Evolutionary conservation across 2,797 vertebrate genomes (phyloP).

Genomic region (Hipposideros larvatus): DNA sequence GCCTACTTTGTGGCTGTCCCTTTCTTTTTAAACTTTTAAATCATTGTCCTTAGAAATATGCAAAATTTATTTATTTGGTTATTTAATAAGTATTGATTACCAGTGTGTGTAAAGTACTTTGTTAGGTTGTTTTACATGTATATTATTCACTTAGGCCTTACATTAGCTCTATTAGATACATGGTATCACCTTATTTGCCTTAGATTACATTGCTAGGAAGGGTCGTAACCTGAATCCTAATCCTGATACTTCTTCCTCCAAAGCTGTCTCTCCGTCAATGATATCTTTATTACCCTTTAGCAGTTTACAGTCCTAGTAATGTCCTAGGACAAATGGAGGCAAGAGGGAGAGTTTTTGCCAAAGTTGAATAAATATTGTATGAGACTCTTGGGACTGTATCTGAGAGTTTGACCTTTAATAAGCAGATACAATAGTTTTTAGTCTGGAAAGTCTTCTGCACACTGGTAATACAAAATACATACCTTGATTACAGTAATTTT

Average conservation of each 20-base stretch:
- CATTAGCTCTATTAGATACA: not conserved
- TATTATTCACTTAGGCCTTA: conserved; percentile 31
- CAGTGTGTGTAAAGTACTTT: not conserved
- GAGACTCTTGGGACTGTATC: not conserved
- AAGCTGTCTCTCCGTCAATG: not conserved
- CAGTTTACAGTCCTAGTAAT: not conserved
- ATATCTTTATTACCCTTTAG: conserved; percentile 14
- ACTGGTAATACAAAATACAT: not conserved
- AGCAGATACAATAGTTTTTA: not conserved
- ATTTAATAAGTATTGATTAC: not conserved
- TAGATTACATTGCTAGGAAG: not conserved
- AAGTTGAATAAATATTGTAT: not conserved
- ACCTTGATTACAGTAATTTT: conserved; percentile 34
- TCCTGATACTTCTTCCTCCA: not conserved
- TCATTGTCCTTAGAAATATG: not conserved
- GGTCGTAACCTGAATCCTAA: not conserved
- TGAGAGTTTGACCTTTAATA: not conserved
- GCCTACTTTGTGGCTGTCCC: not conserved
- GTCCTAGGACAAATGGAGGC: not conserved
- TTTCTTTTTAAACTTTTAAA: conserved; percentile 32
- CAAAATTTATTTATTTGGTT: conserved; percentile 40
- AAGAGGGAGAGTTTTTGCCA: not conserved
- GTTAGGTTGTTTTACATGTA: not conserved
- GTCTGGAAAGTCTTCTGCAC: not conserved
- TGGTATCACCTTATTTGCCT: not conserved